Evolutionary conservation across 2,113 vertebrate genomes (phyloP), one percentile per base, ranked within the genome.

Genomic region (Semnornis frantzii): DNA sequence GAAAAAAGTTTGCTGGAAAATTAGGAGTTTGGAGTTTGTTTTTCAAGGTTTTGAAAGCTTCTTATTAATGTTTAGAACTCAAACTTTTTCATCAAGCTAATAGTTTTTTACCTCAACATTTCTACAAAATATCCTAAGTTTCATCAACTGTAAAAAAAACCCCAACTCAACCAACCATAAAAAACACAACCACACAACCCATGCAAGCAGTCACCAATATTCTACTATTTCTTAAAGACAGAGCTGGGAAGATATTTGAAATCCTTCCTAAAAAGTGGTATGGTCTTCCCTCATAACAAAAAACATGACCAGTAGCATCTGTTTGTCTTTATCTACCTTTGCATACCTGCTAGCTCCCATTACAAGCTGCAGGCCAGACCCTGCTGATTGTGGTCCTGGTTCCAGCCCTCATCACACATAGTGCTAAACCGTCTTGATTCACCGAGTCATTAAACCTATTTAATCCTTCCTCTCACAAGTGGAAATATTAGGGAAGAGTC

Each of bases 251-350:
- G 28, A 25, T 84, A 57, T 57, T 46, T 76, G 66, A 82, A 79
- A 76, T 44, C 19, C 16, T 83, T 59, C 46, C 54, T 73, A 77
- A 57, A 17, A 76, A 76, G 50, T 15, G 23, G 17, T 17, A 69
- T 44, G 21, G 12, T 65, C 39, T 78, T 63, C 5, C 33, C 24
- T 78, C 19, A 37, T 37, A 37, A 86, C 18, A 82, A 82, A 89
- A 82, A 1, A 0, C 21, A 44, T 0, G 2, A 75, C 15, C 20
- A 63, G 14, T 21, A 72, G 48, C 5, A 50, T 46, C 15, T 21
- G 5, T 63, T 39, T 64, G 73, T 13, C 28, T 72, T 68, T 4
- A 86, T 58, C 20, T 65, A 64, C 63, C 20, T 84, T 50, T 73
- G 44, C 57, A 79, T 2, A 14, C 17, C 23, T 55, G 25, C 19